Base-by-base conservation (phyloP, 2,113 vertebrate species). In the Sula dactylatra region DNA sequence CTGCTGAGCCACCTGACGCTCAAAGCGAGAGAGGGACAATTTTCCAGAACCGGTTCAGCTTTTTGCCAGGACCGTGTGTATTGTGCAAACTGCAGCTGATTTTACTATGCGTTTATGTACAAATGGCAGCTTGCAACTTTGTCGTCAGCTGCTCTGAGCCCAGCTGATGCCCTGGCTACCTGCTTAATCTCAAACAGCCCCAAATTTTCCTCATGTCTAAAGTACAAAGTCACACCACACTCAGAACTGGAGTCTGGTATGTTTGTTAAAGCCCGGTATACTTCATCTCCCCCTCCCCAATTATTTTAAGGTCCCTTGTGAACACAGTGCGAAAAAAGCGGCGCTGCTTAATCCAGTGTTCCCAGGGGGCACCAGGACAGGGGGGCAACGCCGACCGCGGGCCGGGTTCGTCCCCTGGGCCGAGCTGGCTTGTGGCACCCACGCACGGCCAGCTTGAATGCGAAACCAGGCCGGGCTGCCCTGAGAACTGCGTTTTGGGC, bases 341-440 rank as follows among this genome's bases (percentile, higher is more conserved):
- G 9, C 2, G 1, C 44, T 52, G 38, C 31, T 67, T 17, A 21
- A 1, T 13, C 1, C 20, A 3, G 10, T 13, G 13, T 36, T n/a
- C 27, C 20, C 5, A 2, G 1, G 24, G 8, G 5, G n/a, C 38
- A 18, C 7, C 0, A 44, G 16, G 44, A 2, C 14, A 7, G 15
- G 25, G 4, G 34, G 21, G 19, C 6, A 45, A 34, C 0, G 50
- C 22, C 2, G 1, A 40, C 4, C 49, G 47, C 1, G 1, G 13
- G 17, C 32, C 1, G 5, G 26, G 16, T 8, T 15, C 3, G 0
- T 13, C 38, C 38, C 1, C 4, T 1, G 10, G 31, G 13, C 4
- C 0, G 2, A 78, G 11, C 42, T 1, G 2, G 31, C n/a, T 24
- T n/a, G 13, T 9, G 16, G 25, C n/a, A 42, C 4, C 19, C 45